Base-by-base conservation (phyloP, 2,888 invertebrate species). In the Camptogramma bilineatum region DNA sequence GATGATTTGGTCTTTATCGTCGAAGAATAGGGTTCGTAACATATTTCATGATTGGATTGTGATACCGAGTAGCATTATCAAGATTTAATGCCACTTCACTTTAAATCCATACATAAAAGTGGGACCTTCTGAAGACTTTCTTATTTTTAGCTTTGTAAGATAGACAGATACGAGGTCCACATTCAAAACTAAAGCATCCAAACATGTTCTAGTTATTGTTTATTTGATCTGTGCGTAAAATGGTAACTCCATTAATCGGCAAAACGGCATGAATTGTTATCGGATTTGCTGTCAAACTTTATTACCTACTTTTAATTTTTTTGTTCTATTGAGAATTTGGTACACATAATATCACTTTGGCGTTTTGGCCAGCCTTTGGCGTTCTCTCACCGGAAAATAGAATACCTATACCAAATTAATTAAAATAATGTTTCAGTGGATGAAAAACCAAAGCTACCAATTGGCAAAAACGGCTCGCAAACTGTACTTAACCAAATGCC, bases 131-230 rank as follows among this genome's bases (percentile, higher is more conserved):
- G 92, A 91, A 91, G 92, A 93, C 91, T 91, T 88, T 90, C 90
- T 88, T 87, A 86, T 80, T 62, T 82, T 78, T 72, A 92, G 91
- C 71, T 73, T 86, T 83, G 64, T 83, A 87, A 87, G 90, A 87
- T 81, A 84, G 91, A 93, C 92, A 93, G 92, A 90, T 93, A 91
- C 86, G 88, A 88, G 86, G 90, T 74, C 78, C 64, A 91, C 89
- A 88, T 61, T 50, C n/a, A 46, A 28, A 46, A 18, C 21, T 28
- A 47, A 9, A 39, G 42, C 3, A 13, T 55, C 39, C 57, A 34
- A 21, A 21, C 13, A 31, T 31, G 34, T 13, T 13, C 13, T 13
- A 39, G 3, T 13, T 0, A 0, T 2, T 39, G 5, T 13, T 13
- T 39, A 34, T 13, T 34, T 31, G 4, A 34, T 34, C 34, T 39